Evolutionary conservation across 92 coral and sea anemone species (phyloP).

Genomic region (Paragorgia papillata): DNA sequence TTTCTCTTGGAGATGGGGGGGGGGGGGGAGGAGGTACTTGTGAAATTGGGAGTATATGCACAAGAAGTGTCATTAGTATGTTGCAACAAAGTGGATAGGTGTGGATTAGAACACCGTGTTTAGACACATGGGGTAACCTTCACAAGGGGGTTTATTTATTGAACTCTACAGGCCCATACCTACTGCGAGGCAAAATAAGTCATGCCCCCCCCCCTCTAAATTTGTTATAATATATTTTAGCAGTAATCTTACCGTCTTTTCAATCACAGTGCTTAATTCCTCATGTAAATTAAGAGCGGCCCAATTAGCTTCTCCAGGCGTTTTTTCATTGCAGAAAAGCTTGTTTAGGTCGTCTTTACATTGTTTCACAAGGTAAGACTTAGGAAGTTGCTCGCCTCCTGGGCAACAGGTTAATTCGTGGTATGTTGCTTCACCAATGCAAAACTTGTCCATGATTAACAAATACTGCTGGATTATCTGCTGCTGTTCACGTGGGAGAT

Average conservation of each 20-base stretch:
- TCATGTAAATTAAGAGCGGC: conserved; percentile 7
- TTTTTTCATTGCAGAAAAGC: neutral
- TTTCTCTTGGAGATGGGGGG: no score
- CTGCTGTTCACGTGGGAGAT: conserved; percentile 30
- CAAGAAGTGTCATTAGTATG: no score
- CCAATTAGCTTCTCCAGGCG: conserved; percentile 18
- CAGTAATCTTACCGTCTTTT: conserved; percentile 16
- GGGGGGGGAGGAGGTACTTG: no score
- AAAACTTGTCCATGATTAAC: conserved; percentile 24
- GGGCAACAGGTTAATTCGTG: conserved; percentile 31
- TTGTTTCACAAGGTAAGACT: conserved; percentile 24
- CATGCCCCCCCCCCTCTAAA: no score
- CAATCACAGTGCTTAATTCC: conserved; percentile 6
- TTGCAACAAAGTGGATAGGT: no score
- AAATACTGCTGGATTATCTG: conserved; percentile 14
- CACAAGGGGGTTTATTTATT: no score
- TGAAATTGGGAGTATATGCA: no score
- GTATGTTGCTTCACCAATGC: conserved; percentile 13
- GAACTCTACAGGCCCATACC: no score
- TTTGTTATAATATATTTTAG: no score
- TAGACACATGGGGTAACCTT: no score
- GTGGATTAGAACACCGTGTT: no score
- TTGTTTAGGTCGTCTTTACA: conserved; percentile 19
- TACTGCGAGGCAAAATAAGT: no score
- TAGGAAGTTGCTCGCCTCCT: conserved; percentile 25